Evolutionary conservation across 2,797 vertebrate species (phyloP).

Genomic region (Urophycis tenuis): DNA sequence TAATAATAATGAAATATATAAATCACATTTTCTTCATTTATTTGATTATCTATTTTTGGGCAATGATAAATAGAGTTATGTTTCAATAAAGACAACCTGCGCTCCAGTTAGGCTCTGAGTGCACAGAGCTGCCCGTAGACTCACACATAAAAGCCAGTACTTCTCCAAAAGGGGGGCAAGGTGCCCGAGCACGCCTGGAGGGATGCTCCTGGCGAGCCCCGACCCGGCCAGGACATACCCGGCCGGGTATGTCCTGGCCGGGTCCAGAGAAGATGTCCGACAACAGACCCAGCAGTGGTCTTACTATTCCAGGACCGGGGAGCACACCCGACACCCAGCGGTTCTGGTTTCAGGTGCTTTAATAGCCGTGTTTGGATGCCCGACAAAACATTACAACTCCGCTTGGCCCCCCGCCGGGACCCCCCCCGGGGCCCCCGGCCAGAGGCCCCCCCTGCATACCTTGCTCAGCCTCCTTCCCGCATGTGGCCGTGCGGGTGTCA

Average conservation of each 20-base stretch:
- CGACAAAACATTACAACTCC: constrained; percentile 27
- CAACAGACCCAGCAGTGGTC: constrained; percentile 60
- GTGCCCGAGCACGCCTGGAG: constrained; percentile 16
- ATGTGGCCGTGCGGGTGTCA: constrained; percentile 2
- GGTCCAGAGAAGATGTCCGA: constrained; percentile 33
- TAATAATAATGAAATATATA: no score
- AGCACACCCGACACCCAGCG: constrained; percentile 53
- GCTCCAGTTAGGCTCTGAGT: neutral
- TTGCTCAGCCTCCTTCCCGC: neutral
- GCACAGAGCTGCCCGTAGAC: neutral
- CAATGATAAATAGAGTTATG: neutral
- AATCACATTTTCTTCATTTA: neutral
- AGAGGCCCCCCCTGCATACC: neutral
- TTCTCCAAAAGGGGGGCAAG: constrained; percentile 12
- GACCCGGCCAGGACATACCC: constrained; percentile 6
- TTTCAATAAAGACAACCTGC: neutral
- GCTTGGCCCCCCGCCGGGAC: constrained; percentile 27
- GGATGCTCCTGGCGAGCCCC: constrained; percentile 4
- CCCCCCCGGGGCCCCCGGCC: neutral
- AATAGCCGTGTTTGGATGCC: constrained; percentile 60
- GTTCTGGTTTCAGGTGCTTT: constrained; percentile 64
- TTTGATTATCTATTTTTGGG: neutral
- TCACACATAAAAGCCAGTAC: neutral
- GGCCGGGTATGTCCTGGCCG: neutral
- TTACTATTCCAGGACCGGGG: constrained; percentile 61